Evolutionary conservation across 2,888 invertebrate species (phyloP), one percentile per base, ranked within the genome.

Genomic region (Allygus modestus): DNA sequence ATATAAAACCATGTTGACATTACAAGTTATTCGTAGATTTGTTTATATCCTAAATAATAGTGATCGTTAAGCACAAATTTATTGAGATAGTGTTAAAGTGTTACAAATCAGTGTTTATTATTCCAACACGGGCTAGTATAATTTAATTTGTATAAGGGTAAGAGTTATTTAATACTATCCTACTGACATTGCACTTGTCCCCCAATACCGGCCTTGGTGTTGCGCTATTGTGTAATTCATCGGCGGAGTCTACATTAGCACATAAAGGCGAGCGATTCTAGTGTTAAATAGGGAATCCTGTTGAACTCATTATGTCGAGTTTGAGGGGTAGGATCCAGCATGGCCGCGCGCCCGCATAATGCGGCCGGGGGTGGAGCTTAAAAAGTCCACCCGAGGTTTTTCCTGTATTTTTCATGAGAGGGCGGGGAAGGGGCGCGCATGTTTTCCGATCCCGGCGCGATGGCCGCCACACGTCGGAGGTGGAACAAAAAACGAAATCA

Each of bases 401-500:
- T 73, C 33, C 83, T 54, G 73, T 37, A 77, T 85, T 82, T 85
- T 85, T 85, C 82, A 65, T 58, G 20, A 28, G 73, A 41, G 81
- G 82, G 81, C 37, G 84, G 73, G 81, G 43, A 75, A 69, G 69
- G 69, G 54, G 61, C 46, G 82, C 82, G 82, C 82, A 82, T 77
- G 84, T 82, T 73, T 75, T 65, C 84, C 75, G 51, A 58, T 12
- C 75, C 58, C 41, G 41, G 17, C 51, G 85, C 83, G 77, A 84
- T 82, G 86, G 85, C 79, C 77, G 85, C 82, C 73, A 54, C 71
- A 28, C 84, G 61, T n/a, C 54, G 83, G 17, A 83, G 84, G 46
- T 75, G 82, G 85, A 77, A 82, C 82, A 86, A 86, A 86, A 85
- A 86, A 84, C 77, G 82, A 82, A 85, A 85, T 85, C 85, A 81